Percentiles rank a stretch among this genome's conserved stretches.
These are phyloP conservation scores for Intellagama lesueurii DNA, from an alignment of 2,797 vertebrate genomes.

Conservation along the genomic window DNA sequence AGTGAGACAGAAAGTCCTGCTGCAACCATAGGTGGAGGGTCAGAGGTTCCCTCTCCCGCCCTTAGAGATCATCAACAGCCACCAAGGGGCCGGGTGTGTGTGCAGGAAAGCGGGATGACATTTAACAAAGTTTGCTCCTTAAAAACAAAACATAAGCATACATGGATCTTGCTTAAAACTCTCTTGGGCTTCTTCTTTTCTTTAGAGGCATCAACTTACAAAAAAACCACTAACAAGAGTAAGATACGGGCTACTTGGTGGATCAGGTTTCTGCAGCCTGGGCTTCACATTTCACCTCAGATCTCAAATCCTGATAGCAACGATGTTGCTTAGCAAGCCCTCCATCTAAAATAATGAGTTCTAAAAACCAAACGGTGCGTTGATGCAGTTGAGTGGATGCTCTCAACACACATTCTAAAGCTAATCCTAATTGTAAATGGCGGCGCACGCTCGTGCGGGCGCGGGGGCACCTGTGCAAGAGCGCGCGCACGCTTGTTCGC, in stretches of 20 bases:
- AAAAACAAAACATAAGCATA: background rate
- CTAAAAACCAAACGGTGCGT: background rate
- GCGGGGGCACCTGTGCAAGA: too few species aligned
- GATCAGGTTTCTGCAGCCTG: background rate
- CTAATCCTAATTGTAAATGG: too few species aligned
- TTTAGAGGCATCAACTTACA: background rate
- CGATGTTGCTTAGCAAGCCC: too few species aligned
- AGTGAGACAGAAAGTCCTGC: background rate
- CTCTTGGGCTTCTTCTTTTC: background rate
- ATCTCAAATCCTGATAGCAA: background rate
- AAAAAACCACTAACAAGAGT: background rate
- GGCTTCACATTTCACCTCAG: background rate
- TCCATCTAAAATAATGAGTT: background rate
- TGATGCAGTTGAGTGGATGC: too few species aligned
- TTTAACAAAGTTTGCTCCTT: background rate
- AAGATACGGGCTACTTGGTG: background rate
- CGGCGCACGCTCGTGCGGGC: too few species aligned
- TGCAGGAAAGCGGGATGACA: background rate
- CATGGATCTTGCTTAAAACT: background rate
- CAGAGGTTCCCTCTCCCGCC: background rate
- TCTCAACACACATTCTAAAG: too few species aligned
- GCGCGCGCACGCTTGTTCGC: too few species aligned
- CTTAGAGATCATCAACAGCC: background rate
- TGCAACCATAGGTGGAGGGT: too few species aligned
- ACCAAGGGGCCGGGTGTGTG: too few species aligned